phyloP scores from a whole-genome alignment of 2,113 vertebrate species.

The Lichenostomus cassidix region DNA sequence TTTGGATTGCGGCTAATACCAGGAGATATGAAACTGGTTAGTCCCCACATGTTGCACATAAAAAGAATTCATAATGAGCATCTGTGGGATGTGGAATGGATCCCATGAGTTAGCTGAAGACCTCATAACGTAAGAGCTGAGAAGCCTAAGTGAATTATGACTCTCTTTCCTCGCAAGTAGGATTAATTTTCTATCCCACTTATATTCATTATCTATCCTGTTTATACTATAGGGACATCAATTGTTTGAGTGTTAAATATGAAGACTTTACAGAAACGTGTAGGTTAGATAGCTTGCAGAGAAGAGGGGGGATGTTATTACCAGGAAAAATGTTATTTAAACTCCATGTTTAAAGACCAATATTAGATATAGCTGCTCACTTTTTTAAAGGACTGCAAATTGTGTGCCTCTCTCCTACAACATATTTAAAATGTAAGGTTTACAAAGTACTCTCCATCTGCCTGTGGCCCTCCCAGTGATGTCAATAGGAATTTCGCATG shows the following conservation, averaged over 20 bases:
- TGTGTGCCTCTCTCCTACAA: not conserved
- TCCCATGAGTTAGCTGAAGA: constrained; percentile 75
- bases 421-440: constrained; percentile 54
- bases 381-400: not conserved
- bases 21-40: constrained; percentile 82
- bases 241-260: constrained; percentile 65
- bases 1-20: constrained; percentile 81
- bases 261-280: constrained; percentile 48
- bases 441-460: constrained; percentile 56
- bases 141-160: constrained; percentile 77
- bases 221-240: constrained; percentile 68
- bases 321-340: constrained; percentile 14
- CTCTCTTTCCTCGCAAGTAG: constrained; percentile 67
- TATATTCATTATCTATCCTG: constrained; percentile 72
- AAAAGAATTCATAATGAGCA: constrained; percentile 82
- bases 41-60: constrained; percentile 82
- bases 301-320: not conserved
- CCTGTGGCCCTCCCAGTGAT: constrained; percentile 46
- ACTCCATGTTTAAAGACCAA: constrained; percentile 14
- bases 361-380: constrained; percentile 19
- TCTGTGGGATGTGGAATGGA: constrained; percentile 76
- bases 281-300: constrained; percentile 6
- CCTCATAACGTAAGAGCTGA: constrained; percentile 71
- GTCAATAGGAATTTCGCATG: constrained; percentile 69
- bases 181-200: constrained; percentile 71